Percentiles rank a stretch among this genome's conserved stretches.
Conservation (phyloP, 1,140 invertebrate species). For the Pseudomyrmex cubaensis region DNA sequence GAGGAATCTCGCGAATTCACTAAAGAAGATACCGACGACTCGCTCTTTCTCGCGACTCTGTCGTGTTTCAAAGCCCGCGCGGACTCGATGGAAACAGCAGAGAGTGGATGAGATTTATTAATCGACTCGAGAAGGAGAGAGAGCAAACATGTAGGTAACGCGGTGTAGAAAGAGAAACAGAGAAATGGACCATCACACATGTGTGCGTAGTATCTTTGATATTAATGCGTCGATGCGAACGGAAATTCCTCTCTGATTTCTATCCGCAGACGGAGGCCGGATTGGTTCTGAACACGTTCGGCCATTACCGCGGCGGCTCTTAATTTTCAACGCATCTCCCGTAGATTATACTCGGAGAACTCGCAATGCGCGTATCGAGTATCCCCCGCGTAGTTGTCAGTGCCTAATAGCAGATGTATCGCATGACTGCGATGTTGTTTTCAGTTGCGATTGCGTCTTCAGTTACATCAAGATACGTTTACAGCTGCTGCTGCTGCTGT, state of each 20-base stretch:
- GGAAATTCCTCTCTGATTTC: background rate
- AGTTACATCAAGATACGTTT: conserved; percentile 33
- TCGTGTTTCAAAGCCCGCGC: conserved; percentile 47
- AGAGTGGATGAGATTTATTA: conserved; percentile 41
- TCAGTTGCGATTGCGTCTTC: conserved; percentile 35
- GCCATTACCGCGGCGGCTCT: conserved; percentile 32
- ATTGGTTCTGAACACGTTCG: conserved; percentile 28
- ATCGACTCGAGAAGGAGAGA: conserved; percentile 28
- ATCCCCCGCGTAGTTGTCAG: conserved; percentile 24
- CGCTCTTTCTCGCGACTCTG: conserved; percentile 4
- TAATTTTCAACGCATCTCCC: conserved; percentile 31
- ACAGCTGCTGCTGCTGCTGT: background rate
- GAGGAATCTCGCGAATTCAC: conserved; percentile 57
- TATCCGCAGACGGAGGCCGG: background rate
- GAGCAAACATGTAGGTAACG: background rate
- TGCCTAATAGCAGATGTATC: conserved; percentile 50
- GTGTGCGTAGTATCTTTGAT: conserved; percentile 5
- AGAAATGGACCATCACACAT: background rate
- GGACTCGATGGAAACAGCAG: conserved; percentile 46
- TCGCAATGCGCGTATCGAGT: conserved; percentile 30
- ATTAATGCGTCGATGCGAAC: background rate
- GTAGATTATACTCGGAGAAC: conserved; percentile 19
- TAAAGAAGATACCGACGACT: conserved; percentile 32
- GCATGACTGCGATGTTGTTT: conserved; percentile 30
- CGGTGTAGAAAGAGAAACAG: conserved; percentile 16